Percentiles rank a stretch among this genome's conserved stretches.
Conservation (phyloP, 2,888 invertebrate genomes). For the Osmoderma eremita region DNA sequence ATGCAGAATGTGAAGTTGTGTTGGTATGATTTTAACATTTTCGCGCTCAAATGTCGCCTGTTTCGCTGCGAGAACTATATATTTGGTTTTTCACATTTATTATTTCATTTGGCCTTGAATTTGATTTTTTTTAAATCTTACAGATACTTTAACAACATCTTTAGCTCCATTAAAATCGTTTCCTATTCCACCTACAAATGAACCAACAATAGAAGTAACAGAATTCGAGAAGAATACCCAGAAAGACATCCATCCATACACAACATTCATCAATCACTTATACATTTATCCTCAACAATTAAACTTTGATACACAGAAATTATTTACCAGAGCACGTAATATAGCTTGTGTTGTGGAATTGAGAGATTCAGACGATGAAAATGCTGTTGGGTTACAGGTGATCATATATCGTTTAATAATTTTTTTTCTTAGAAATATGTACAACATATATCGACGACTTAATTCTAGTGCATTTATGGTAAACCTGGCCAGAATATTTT, state of each 20-base stretch:
- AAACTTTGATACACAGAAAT: conserved; percentile 90
- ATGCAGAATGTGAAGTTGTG: too few species aligned
- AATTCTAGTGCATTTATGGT: conserved; percentile 77
- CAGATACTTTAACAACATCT: conserved; percentile 86
- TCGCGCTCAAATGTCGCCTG: too few species aligned
- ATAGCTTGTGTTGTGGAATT: conserved; percentile 92
- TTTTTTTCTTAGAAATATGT: neutral
- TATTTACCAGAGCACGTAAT: conserved; percentile 92
- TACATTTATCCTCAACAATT: conserved; percentile 90
- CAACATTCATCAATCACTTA: conserved; percentile 87
- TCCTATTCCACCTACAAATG: conserved; percentile 78
- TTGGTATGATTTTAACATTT: too few species aligned
- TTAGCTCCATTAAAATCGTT: conserved; percentile 87
- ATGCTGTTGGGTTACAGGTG: conserved; percentile 79
- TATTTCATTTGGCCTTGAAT: neutral
- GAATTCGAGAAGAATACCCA: conserved; percentile 80
- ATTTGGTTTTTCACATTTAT: too few species aligned
- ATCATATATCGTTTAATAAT: conserved; percentile 51
- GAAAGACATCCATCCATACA: conserved; percentile 80
- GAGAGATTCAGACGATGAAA: conserved; percentile 81
- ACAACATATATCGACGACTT: conserved; percentile 17
- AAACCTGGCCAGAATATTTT: conserved; percentile 73
- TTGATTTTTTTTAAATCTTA: conserved; percentile 23
- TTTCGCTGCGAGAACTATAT: too few species aligned
- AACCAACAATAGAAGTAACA: conserved; percentile 85